Percentiles rank a stretch among this genome's conserved stretches.
Conservation (phyloP, 2,797 vertebrate species). For the Macrochelys suwanniensis region DNA sequence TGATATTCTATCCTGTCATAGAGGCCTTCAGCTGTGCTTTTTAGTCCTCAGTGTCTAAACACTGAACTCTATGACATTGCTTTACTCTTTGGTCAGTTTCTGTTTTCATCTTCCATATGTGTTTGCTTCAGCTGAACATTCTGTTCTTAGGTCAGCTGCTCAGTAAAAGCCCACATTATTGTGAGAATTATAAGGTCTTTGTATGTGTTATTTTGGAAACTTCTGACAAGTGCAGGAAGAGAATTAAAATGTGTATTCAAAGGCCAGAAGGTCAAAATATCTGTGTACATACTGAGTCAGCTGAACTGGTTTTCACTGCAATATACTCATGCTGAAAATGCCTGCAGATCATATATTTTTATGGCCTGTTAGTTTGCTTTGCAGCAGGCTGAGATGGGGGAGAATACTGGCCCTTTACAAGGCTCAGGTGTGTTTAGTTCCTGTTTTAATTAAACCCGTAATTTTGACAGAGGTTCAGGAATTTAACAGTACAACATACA, state of each 20-base stretch:
- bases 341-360: background rate
- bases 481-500: background rate
- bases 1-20: background rate
- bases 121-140: background rate
- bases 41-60: background rate
- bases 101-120: background rate
- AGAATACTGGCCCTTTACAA: background rate
- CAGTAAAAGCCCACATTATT: background rate
- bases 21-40: background rate
- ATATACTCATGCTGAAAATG: background rate
- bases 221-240: background rate
- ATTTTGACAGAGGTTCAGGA: background rate
- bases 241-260: conserved; percentile 41
- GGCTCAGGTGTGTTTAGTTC: background rate
- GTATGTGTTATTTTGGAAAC: background rate
- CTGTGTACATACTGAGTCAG: background rate
- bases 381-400: background rate
- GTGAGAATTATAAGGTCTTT: background rate
- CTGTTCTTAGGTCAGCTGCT: background rate
- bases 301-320: conserved; percentile 11
- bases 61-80: background rate
- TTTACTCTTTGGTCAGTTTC: background rate
- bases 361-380: background rate
- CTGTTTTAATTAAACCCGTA: background rate
- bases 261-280: conserved; percentile 41